A percentile compares a stretch with the other conserved stretches of the same genome.
These are phyloP conservation scores for Parambassis ranga DNA, from an alignment of 2,797 vertebrate genomes.

Conservation along the genomic window DNA sequence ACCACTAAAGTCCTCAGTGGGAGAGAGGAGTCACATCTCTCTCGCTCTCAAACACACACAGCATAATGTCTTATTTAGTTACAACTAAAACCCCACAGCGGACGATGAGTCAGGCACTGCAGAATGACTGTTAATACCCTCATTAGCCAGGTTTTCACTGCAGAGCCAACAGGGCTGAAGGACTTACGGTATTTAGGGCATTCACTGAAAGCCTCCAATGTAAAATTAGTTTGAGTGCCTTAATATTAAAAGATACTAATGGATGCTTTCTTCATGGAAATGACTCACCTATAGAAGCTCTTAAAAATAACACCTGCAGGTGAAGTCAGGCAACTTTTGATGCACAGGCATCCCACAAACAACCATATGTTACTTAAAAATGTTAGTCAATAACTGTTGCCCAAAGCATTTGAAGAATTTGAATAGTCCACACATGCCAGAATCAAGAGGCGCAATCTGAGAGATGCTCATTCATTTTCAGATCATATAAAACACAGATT, in stretches of 20 bases:
- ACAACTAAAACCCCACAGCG: conserved; percentile 43
- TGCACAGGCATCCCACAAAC: not conserved
- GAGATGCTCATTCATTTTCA: too few relatives aligned
- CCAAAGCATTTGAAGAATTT: too few relatives aligned
- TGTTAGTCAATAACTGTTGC: too few relatives aligned
- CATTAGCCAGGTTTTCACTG: conserved; percentile 62
- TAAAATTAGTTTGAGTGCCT: conserved; percentile 28
- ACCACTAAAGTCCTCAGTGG: conserved; percentile 63
- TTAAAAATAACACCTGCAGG: too few relatives aligned
- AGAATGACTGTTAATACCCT: conserved; percentile 59
- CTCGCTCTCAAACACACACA: conserved; percentile 23
- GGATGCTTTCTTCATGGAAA: conserved; percentile 16
- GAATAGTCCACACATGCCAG: too few relatives aligned
- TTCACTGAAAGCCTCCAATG: conserved; percentile 26
- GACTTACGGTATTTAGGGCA: conserved; percentile 37
- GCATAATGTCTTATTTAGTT: conserved; percentile 58
- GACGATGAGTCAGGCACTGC: conserved; percentile 56
- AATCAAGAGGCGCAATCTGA: too few relatives aligned
- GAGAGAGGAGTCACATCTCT: conserved; percentile 56
- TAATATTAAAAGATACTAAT: conserved; percentile 9
- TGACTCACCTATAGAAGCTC: too few relatives aligned
- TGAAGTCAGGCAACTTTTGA: not conserved
- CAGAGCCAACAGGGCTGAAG: conserved; percentile 38
- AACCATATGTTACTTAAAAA: too few relatives aligned
- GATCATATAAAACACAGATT: too few relatives aligned